Conservation (phyloP, 2,888 invertebrate species). For the Nemotelus pantherinus region DNA sequence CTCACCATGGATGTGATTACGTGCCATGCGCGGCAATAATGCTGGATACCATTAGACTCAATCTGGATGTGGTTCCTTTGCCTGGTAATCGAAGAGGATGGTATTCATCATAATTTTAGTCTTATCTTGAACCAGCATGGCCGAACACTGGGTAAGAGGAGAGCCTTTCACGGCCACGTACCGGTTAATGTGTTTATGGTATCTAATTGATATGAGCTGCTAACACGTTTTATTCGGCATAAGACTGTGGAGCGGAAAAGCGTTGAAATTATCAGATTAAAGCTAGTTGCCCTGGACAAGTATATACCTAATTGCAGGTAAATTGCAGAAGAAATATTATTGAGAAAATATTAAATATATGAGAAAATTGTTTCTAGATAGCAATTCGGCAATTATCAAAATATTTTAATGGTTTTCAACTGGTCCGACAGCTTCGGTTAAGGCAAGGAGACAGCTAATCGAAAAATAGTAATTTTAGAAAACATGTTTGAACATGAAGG, state of each 20-base stretch:
- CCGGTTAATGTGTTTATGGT: slow-evolving; percentile 8
- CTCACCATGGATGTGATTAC: slow-evolving; percentile 28
- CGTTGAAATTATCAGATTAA: neutral
- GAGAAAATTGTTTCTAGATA: too few relatives aligned
- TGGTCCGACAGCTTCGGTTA: too few relatives aligned
- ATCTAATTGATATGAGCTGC: neutral
- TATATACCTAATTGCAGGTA: too few relatives aligned
- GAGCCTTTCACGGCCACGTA: slow-evolving; percentile 13
- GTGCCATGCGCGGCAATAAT: slow-evolving; percentile 1
- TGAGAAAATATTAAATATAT: too few relatives aligned
- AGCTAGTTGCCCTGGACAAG: too few relatives aligned
- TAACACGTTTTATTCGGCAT: neutral
- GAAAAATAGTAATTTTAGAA: too few relatives aligned
- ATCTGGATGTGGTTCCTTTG: neutral
- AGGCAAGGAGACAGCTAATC: too few relatives aligned
- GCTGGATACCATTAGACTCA: neutral
- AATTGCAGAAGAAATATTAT: too few relatives aligned
- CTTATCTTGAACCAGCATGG: slow-evolving; percentile 6
- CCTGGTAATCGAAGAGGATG: neutral
- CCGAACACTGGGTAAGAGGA: neutral
- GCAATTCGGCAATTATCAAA: too few relatives aligned
- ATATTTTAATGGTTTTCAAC: too few relatives aligned
- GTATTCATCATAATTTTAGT: slow-evolving; percentile 17
- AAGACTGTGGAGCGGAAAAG: neutral
- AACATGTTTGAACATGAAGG: too few relatives aligned